Percentiles rank a stretch among this genome's conserved stretches.
phyloP scores from a whole-genome alignment of 2,888 invertebrate genomes.

The Galeopsomyia nigrocyanea region DNA sequence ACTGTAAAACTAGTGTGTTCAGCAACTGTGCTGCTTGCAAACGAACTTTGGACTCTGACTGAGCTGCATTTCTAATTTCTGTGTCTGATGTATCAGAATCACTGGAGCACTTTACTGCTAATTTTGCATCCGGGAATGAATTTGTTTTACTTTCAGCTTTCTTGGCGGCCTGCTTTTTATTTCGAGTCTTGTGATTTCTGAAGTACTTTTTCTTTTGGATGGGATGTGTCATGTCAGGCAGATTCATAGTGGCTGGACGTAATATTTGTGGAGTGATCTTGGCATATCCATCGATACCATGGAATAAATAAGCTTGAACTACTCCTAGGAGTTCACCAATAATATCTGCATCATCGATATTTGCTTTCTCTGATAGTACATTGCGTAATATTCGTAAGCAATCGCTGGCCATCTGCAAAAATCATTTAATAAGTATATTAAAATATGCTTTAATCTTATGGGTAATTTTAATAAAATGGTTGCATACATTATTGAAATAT shows the following conservation, averaged over 20 bases:
- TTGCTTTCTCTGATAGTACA: constrained; percentile 50
- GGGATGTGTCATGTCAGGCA: constrained; percentile 59
- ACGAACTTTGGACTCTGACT: constrained; percentile 57
- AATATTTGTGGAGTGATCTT: constrained; percentile 55
- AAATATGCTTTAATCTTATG: constrained; percentile 1
- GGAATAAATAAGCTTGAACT: constrained; percentile 60
- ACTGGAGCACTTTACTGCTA: constrained; percentile 53
- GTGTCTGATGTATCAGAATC: constrained; percentile 62
- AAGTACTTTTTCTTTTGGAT: constrained; percentile 56
- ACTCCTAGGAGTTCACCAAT: constrained; percentile 62
- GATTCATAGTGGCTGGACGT: constrained; percentile 63
- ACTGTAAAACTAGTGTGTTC: constrained; percentile 53
- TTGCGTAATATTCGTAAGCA: constrained; percentile 58
- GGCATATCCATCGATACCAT: constrained; percentile 60
- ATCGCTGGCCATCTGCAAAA: constrained; percentile 53
- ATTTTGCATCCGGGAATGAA: constrained; percentile 12
- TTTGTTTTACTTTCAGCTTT: constrained; percentile 33
- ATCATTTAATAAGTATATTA: constrained; percentile 2
- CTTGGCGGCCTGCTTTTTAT: constrained; percentile 30
- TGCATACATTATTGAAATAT: constrained; percentile 29
- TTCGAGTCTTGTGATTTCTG: constrained; percentile 40
- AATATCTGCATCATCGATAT: constrained; percentile 51
- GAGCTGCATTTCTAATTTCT: constrained; percentile 51
- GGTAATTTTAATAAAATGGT: neutral
- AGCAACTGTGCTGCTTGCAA: constrained; percentile 58